phyloP scores from a whole-genome alignment of 2,888 invertebrate species.

The Erebia aethiops region DNA sequence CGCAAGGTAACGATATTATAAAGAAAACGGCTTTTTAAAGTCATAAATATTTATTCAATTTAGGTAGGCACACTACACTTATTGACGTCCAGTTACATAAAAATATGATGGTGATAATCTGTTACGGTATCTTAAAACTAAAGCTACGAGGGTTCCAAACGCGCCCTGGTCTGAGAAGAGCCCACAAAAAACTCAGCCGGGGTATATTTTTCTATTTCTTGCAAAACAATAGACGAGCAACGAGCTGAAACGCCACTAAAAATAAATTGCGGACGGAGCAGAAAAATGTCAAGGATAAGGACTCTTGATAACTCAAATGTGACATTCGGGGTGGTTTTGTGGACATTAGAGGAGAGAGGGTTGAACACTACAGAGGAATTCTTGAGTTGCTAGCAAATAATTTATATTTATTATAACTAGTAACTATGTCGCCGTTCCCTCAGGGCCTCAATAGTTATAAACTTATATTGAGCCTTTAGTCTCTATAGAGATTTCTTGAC shows the following conservation, averaged over 20 bases:
- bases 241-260: background rate
- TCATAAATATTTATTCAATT: no score
- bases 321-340: conserved; percentile 12
- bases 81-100: no score
- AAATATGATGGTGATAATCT: no score
- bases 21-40: background rate
- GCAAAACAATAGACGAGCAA: background rate
- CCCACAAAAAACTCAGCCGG: no score
- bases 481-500: background rate
- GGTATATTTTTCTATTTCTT: conserved; percentile 1
- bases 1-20: background rate
- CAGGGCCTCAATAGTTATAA: background rate
- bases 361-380: background rate
- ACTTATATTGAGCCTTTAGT: background rate
- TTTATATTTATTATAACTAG: background rate
- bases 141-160: no score
- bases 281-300: conserved; percentile 10
- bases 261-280: conserved; percentile 3
- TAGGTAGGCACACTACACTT: no score
- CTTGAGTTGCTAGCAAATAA: background rate
- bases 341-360: conserved; percentile 9
- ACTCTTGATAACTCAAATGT: conserved; percentile 10
- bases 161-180: no score
- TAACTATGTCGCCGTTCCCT: background rate
- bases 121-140: no score